These are phyloP conservation scores for Thomomys bottae DNA, from an alignment of 2,113 vertebrate species.

Conservation along the genomic window DNA sequence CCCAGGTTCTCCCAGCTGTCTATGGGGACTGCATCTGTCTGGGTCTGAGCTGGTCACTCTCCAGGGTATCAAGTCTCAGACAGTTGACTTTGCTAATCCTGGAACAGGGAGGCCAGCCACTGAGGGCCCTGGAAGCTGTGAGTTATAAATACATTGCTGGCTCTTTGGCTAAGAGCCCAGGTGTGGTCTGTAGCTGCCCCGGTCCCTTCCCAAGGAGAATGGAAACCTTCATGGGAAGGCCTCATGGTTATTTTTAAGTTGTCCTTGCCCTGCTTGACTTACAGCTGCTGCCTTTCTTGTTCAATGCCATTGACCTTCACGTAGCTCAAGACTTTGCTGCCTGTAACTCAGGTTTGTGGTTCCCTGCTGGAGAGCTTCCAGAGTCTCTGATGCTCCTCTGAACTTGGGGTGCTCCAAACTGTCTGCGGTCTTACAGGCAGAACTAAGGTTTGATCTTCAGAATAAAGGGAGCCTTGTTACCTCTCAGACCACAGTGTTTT, in stretches of 20 bases:
- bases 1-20: background rate
- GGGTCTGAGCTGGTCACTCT: background rate
- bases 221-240: constrained; percentile 18
- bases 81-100: background rate
- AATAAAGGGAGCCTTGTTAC: constrained; percentile 53
- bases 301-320: background rate
- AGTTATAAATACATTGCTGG: constrained; percentile 23
- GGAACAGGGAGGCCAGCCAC: background rate
- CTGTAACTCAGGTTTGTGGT: constrained; percentile 44
- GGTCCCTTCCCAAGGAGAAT: background rate
- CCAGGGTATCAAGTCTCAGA: background rate
- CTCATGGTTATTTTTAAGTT: constrained; percentile 20
- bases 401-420: constrained; percentile 45
- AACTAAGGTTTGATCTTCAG: background rate
- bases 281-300: background rate
- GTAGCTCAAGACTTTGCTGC: constrained; percentile 14
- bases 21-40: background rate
- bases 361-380: constrained; percentile 67
- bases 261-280: background rate
- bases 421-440: constrained; percentile 55
- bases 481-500: background rate
- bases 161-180: background rate
- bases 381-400: constrained; percentile 19
- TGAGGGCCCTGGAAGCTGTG: background rate
- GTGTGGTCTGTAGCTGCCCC: constrained; percentile 19